Base-by-base conservation (phyloP, 2,888 invertebrate species). In the Bhutanitis thaidina region DNA sequence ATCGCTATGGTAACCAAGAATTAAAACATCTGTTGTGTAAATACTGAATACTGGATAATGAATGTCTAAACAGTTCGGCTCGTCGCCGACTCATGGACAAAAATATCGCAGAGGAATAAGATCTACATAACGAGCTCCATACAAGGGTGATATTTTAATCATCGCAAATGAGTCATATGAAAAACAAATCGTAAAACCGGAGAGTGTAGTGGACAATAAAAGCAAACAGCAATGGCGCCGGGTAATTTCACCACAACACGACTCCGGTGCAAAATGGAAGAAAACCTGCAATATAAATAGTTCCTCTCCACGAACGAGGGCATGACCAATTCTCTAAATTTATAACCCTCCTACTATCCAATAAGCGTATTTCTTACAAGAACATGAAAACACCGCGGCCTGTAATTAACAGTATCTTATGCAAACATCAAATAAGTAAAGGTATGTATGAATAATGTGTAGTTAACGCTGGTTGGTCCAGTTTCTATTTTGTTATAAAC, bases 271-370 rank as follows among this genome's bases (percentile, higher is more conserved):
- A 76, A 84, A 85, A 82, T 77, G 79, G 77, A 84, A 75, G 74
- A 86, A 80, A 74, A 77, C 76, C 65, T 67, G 55, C 60, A 62
- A 68, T 76, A 80, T 80, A 82, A 84, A 84, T 86, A 85, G 79
- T 34, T 34, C 4, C 34, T 34, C 12, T 34, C 9, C 34, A 12
- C 67, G 60, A 61, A 60, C 68, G 62, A 63, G 62, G 68, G 77
- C 71, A 81, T 87, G 87, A 86, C 80, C 80, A 86, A 81, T 84
- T 72, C 72, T 80, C 84, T 85, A 84, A 85, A 77, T 83, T 78
- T 78, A 73, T 68, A 75, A 67, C 68, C 59, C 53, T 60, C 56
- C 59, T 54, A 43, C 43, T 49, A 43, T 25, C 43, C 34, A 49
- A 38, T 43, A 44, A 12, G 48, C 47, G 27, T 35, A 32, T 45